phyloP scores from a whole-genome alignment of 2,888 invertebrate genomes.

The Sesamia inferens region DNA sequence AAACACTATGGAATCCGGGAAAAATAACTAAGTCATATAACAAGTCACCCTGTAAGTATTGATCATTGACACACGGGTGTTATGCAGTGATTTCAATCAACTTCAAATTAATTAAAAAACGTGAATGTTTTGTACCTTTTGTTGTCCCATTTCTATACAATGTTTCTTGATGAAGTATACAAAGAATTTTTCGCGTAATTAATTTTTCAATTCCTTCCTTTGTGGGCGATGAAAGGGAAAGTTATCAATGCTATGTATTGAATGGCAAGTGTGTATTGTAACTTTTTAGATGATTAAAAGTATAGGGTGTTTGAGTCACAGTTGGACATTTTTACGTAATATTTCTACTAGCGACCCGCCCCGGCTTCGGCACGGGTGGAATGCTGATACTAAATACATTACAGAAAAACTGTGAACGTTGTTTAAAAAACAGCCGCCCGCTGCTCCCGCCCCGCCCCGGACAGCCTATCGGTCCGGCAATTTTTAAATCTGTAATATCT shows the following conservation, averaged over 20 bases:
- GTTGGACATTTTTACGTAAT: neutral
- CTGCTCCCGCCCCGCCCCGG: too few species aligned
- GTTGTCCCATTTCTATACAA: slow-evolving; percentile 31
- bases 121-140: slow-evolving; percentile 47
- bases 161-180: slow-evolving; percentile 27
- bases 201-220: slow-evolving; percentile 23
- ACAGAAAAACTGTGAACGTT: too few species aligned
- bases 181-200: slow-evolving; percentile 36
- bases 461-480: too few species aligned
- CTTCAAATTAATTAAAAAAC: slow-evolving; percentile 50
- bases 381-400: too few species aligned
- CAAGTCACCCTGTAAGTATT: neutral
- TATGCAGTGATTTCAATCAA: slow-evolving; percentile 43
- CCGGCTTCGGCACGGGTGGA: too few species aligned
- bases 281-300: slow-evolving; percentile 15
- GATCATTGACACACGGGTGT: slow-evolving; percentile 46
- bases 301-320: neutral
- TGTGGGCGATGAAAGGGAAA: slow-evolving; percentile 24
- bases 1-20: too few species aligned
- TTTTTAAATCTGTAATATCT: too few species aligned
- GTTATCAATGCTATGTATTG: slow-evolving; percentile 3
- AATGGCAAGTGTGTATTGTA: slow-evolving; percentile 13
- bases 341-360: too few species aligned
- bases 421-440: too few species aligned
- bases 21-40: neutral